phyloP scores from a whole-genome alignment of 2,113 vertebrate genomes.

The Fulica atra region DNA sequence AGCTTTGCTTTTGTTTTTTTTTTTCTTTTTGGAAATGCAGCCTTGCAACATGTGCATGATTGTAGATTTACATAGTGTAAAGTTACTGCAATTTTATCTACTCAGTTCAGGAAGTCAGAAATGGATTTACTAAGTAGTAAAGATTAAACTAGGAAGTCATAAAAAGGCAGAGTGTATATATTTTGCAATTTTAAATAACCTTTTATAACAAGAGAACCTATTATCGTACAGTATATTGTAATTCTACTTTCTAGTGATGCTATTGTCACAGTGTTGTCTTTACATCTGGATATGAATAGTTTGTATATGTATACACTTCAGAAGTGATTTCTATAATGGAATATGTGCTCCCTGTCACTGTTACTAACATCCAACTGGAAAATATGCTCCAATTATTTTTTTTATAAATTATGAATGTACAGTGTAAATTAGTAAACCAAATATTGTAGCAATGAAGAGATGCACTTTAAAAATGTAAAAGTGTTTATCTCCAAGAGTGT shows the following conservation, averaged over 20 bases:
- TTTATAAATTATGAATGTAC: conserved; percentile 62
- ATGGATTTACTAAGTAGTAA: background rate
- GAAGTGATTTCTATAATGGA: conserved; percentile 42
- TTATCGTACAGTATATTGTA: background rate
- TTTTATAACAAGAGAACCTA: conserved; percentile 56
- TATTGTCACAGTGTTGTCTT: conserved; percentile 55
- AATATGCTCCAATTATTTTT: conserved; percentile 49
- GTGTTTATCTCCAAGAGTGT: conserved; percentile 61
- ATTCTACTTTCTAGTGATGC: conserved; percentile 47
- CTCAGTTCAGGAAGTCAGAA: conserved; percentile 18
- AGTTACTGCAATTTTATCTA: conserved; percentile 33
- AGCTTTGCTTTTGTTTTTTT: background rate
- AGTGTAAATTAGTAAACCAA: conserved; percentile 66
- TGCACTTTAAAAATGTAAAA: conserved; percentile 62
- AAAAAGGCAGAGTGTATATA: conserved; percentile 44
- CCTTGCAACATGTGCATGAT: conserved; percentile 49
- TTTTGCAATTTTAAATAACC: conserved; percentile 62
- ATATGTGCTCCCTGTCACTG: conserved; percentile 18
- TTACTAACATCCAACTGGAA: background rate
- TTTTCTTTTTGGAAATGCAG: background rate
- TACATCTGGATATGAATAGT: conserved; percentile 36
- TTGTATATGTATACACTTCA: conserved; percentile 36
- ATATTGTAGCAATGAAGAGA: conserved; percentile 57
- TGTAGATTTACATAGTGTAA: conserved; percentile 31
- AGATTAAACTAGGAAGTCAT: background rate